Evolutionary conservation across 2,888 invertebrate species (phyloP).

Genomic region (Cosmia trapezina): DNA sequence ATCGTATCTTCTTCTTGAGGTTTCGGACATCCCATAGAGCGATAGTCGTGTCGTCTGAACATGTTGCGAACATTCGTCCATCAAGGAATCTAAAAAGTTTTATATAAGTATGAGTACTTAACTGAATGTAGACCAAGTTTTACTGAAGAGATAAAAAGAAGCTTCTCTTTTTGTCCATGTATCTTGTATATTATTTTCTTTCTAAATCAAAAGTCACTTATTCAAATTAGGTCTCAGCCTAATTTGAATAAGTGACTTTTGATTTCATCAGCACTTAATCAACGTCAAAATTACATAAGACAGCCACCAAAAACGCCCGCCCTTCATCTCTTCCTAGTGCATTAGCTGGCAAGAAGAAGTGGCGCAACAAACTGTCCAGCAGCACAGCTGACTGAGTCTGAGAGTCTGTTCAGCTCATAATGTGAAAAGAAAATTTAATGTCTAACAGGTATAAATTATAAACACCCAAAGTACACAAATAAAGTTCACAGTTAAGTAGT

Average conservation of each 20-base stretch:
- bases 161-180: background rate
- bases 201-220: background rate
- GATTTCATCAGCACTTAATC: no score
- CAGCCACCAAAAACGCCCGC: no score
- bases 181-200: background rate
- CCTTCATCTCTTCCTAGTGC: no score
- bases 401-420: no score
- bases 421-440: no score
- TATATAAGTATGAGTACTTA: background rate
- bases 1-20: slow-evolving; percentile 93
- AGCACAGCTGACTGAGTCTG: no score
- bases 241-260: no score
- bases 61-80: slow-evolving; percentile 96
- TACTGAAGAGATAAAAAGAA: background rate
- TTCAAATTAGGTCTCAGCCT: background rate
- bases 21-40: slow-evolving; percentile 98
- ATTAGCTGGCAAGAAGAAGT: no score
- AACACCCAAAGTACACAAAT: background rate
- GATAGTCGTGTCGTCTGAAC: slow-evolving; percentile 98
- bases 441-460: background rate
- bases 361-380: no score
- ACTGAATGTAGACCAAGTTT: background rate
- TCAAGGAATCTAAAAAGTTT: slow-evolving; percentile 94
- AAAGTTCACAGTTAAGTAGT: background rate
- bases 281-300: background rate